These are phyloP conservation scores for Aix galericulata DNA, from an alignment of 2,113 vertebrate species.

Conservation along the genomic window DNA sequence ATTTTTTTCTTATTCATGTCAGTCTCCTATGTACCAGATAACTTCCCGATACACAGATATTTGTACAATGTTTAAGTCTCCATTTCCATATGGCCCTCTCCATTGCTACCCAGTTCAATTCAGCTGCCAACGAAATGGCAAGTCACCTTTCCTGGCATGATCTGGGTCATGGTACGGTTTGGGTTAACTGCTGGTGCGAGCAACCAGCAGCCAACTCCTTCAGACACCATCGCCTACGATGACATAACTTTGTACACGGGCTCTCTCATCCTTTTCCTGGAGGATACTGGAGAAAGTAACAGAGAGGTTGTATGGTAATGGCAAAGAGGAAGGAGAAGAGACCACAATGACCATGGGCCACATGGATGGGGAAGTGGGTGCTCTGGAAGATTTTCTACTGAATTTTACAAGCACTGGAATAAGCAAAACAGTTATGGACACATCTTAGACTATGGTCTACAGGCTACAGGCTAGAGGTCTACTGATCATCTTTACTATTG, in stretches of 20 bases:
- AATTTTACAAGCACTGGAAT: not conserved
- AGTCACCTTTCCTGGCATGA: not conserved
- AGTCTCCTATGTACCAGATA: not conserved
- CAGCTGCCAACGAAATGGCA: not conserved
- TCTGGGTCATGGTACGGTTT: not conserved
- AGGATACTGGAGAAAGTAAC: not conserved
- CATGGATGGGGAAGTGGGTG: not conserved
- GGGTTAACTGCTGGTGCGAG: not conserved
- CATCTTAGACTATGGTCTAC: not conserved
- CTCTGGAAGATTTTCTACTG: not conserved
- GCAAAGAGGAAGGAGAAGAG: not conserved
- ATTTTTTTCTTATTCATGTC: not conserved
- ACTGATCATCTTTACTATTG: not conserved
- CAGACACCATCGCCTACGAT: not conserved
- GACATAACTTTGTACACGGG: not conserved
- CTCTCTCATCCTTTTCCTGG: not conserved
- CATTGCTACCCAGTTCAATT: not conserved
- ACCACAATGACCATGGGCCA: rapidly evolving
- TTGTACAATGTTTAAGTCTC: not conserved
- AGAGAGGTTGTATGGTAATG: not conserved
- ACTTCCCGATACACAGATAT: not conserved
- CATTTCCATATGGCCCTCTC: not conserved
- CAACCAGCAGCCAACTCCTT: not conserved
- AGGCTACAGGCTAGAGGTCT: not conserved
- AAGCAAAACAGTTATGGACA: not conserved